Percentiles rank a stretch among this genome's conserved stretches.
phyloP scores from a whole-genome alignment of 2,888 invertebrate genomes.

The Orthosia incerta region DNA sequence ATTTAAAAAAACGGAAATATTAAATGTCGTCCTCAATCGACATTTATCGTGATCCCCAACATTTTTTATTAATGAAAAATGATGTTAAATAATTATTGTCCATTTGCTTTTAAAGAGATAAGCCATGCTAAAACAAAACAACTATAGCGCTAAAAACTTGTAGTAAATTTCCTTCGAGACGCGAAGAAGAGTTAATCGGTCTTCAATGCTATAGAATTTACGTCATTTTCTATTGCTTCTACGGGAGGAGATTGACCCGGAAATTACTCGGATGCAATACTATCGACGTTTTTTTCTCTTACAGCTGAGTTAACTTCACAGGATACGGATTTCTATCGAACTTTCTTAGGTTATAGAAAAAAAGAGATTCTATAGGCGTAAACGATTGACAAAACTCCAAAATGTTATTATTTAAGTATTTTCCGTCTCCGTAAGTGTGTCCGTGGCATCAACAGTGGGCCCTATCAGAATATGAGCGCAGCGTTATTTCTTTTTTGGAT shows the following conservation, averaged over 20 bases:
- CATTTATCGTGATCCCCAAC: no score
- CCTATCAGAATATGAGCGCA: no score
- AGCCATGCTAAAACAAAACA: no score
- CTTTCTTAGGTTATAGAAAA: background rate
- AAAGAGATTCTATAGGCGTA: background rate
- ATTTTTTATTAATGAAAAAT: no score
- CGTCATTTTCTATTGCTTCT: constrained; percentile 25
- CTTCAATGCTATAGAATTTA: constrained; percentile 7
- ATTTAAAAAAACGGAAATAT: no score
- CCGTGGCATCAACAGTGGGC: no score
- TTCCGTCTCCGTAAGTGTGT: no score
- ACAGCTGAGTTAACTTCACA: background rate
- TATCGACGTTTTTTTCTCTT: constrained; percentile 30
- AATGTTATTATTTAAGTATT: no score
- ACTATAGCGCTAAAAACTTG: background rate
- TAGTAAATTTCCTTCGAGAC: constrained; percentile 3
- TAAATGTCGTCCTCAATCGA: no score
- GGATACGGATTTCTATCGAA: background rate
- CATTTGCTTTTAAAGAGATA: no score
- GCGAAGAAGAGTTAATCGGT: background rate
- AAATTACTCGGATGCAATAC: constrained; percentile 46
- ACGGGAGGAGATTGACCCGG: constrained; percentile 42
- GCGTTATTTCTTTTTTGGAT: no score
- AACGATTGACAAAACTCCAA: background rate
- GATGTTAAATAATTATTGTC: no score